A percentile compares a stretch with the other conserved stretches of the same genome.
Evolutionary conservation across 2,113 vertebrate species (phyloP).

Genomic region (Herpailurus yagouaroundi): DNA sequence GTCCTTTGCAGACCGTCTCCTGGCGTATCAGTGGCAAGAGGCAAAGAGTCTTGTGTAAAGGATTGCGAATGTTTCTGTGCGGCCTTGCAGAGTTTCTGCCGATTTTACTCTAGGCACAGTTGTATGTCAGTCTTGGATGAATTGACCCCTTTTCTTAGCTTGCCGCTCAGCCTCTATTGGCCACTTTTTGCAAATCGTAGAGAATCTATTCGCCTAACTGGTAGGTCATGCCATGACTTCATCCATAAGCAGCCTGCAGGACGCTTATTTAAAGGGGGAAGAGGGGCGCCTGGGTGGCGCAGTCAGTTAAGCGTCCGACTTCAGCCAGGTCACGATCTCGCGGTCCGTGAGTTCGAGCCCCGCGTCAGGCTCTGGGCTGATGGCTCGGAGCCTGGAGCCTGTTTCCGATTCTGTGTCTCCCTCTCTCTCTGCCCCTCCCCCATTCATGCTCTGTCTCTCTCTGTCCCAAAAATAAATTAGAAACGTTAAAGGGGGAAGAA

Average conservation of each 20-base stretch:
- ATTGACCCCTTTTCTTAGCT: conserved; percentile 5
- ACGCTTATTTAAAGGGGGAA: neutral
- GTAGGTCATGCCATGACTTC: neutral
- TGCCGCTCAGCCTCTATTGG: conserved; percentile 2
- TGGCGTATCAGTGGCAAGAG: conserved; percentile 7
- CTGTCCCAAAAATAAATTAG: too few species aligned
- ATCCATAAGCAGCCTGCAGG: neutral
- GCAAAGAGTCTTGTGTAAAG: neutral
- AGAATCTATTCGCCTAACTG: neutral
- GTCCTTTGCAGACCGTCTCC: neutral
- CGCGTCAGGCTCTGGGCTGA: too few species aligned
- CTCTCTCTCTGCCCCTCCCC: too few species aligned
- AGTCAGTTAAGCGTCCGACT: too few species aligned
- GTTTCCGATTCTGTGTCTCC: too few species aligned
- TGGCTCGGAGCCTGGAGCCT: too few species aligned
- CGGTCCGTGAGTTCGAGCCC: too few species aligned
- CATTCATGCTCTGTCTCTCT: too few species aligned
- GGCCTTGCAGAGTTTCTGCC: neutral
- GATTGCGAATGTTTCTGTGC: neutral
- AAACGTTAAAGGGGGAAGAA: neutral
- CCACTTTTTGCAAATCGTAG: neutral
- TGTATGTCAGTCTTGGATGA: neutral
- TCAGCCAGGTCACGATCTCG: too few species aligned
- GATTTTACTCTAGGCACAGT: neutral
- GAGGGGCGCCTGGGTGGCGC: neutral